These are phyloP conservation scores for Corythoichthys intestinalis DNA, from an alignment of 2,113 vertebrate genomes.

Conservation along the genomic window DNA sequence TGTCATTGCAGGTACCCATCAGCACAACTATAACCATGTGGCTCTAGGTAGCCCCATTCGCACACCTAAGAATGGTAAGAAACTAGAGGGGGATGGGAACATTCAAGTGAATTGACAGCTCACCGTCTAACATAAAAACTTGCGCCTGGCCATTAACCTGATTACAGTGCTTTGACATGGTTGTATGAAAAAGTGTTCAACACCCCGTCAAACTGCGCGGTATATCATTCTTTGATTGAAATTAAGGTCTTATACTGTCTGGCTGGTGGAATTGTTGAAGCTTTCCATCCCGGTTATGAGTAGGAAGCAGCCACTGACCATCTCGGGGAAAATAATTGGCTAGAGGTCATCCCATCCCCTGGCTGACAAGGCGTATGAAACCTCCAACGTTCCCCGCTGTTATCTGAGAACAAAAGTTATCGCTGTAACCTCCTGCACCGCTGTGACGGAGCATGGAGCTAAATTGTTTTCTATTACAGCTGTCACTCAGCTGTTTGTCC, in stretches of 20 bases:
- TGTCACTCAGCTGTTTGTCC: constrained; percentile 30
- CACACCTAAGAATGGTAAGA: constrained; percentile 95
- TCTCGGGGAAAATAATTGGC: constrained; percentile 24
- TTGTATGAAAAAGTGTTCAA: constrained; percentile 16
- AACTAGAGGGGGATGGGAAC: constrained; percentile 8
- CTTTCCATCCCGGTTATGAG: constrained; percentile 25
- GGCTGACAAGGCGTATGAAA: constrained; percentile 13
- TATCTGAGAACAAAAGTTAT: constrained; percentile 25
- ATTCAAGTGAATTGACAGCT: constrained; percentile 4
- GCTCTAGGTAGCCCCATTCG: constrained; percentile 88
- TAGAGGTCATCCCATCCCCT: constrained; percentile 30
- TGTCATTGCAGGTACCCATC: constrained; percentile 89
- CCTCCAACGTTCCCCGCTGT: constrained; percentile 9
- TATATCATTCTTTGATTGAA: constrained; percentile 28
- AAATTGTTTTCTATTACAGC: constrained; percentile 21
- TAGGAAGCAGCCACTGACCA: not conserved
- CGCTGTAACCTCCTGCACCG: constrained; percentile 6
- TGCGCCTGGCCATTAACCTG: constrained; percentile 1
- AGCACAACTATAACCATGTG: constrained; percentile 92
- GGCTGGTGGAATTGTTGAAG: constrained; percentile 33
- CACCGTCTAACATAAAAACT: constrained; percentile 7
- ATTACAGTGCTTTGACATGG: constrained; percentile 13
- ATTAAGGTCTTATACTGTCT: constrained; percentile 17
- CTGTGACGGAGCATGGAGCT: constrained; percentile 2
- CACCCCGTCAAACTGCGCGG: constrained; percentile 14